Conservation (phyloP, 2,888 invertebrate genomes). For the Galerucella nymphaeae region DNA sequence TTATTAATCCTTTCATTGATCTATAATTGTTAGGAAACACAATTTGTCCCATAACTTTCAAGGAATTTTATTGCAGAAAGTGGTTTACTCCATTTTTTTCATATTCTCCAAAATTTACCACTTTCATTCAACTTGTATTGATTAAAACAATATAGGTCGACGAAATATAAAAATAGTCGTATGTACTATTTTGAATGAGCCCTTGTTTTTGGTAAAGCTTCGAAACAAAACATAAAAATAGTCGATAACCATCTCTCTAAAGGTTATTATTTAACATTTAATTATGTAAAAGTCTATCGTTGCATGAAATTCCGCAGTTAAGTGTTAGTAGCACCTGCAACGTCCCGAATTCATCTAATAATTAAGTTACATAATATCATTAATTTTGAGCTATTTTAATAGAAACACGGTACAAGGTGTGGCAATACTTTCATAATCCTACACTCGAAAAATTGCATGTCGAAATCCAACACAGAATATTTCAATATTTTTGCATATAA, state of each 20-base stretch:
- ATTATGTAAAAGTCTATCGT: constrained; percentile 36
- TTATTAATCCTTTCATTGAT: no score
- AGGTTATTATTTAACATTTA: constrained; percentile 35
- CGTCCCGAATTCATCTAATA: constrained; percentile 35
- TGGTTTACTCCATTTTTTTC: no score
- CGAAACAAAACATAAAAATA: constrained; percentile 5
- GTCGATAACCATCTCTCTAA: constrained; percentile 19
- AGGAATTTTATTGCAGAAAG: no score
- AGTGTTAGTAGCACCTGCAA: constrained; percentile 12
- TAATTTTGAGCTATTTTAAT: constrained; percentile 29
- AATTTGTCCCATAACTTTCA: no score
- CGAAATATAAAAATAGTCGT: background rate
- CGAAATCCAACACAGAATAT: background rate
- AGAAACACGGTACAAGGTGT: constrained; percentile 29
- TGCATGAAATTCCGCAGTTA: constrained; percentile 37
- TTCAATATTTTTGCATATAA: background rate
- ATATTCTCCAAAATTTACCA: no score
- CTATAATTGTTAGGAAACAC: no score
- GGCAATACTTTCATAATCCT: constrained; percentile 25
- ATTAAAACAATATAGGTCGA: background rate
- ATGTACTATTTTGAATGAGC: background rate
- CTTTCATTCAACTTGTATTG: background rate
- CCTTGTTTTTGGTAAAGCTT: constrained; percentile 5
- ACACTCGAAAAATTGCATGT: constrained; percentile 30
- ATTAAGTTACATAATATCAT: constrained; percentile 38